A percentile compares a stretch with the other conserved stretches of the same genome.
Conservation (phyloP, 2,797 vertebrate genomes). For the Epinephelus coioides region DNA sequence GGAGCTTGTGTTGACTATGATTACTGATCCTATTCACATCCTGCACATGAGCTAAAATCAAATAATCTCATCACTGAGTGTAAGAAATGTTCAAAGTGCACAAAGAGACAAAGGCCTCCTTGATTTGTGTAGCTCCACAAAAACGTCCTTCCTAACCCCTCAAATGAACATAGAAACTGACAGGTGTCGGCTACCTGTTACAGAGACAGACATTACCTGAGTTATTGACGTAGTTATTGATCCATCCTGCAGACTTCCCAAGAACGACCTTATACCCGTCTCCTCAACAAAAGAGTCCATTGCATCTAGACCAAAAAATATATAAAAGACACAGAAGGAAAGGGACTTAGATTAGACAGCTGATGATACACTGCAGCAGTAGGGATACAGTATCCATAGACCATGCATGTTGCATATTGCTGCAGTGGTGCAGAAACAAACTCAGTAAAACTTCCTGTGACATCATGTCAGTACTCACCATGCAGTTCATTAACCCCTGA, state of each 20-base stretch:
- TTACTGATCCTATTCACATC: too few species aligned
- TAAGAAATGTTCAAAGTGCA: too few species aligned
- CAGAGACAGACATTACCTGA: conserved; percentile 70
- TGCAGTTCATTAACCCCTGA: conserved; percentile 90
- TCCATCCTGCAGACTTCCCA: conserved; percentile 68
- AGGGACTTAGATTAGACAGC: too few species aligned
- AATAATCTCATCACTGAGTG: too few species aligned
- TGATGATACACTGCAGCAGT: too few species aligned
- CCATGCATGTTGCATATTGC: background rate
- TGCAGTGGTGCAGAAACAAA: conserved; percentile 1
- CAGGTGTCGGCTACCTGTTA: background rate
- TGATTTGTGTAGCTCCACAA: too few species aligned
- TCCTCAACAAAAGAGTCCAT: conserved; percentile 78
- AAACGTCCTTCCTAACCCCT: background rate
- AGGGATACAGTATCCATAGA: background rate
- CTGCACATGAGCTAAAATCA: too few species aligned
- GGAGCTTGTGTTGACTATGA: too few species aligned
- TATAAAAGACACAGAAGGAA: background rate
- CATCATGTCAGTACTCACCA: conserved; percentile 82
- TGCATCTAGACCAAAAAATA: conserved; percentile 73
- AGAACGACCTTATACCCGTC: conserved; percentile 63
- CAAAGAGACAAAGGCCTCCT: too few species aligned
- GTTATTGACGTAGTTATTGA: conserved; percentile 62
- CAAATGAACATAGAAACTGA: background rate
- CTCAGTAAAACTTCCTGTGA: background rate